Evolutionary conservation across 2,113 vertebrate species (phyloP), one percentile per base, ranked within the genome.

Genomic region (Apteryx mantelli): DNA sequence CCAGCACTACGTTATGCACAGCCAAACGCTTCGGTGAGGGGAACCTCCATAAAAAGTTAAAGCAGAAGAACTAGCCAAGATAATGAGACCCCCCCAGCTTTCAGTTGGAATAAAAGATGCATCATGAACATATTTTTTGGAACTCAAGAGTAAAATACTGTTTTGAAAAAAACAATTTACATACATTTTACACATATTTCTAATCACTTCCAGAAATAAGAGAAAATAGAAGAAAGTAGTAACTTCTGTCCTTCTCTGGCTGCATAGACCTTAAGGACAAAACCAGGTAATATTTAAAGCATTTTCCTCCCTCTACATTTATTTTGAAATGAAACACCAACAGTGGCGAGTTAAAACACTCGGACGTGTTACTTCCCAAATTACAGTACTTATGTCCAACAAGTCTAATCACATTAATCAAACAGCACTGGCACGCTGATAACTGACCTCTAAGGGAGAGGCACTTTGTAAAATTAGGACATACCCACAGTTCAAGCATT

Each of bases 1-100:
- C 16, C 48, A 32, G 19, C 14, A 42, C 20, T 34, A 7, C 0
- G 0, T 10, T 32, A 7, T 0, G 3, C 58, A 69, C 26, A 56
- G 53, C 21, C 55, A 75, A 56, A 25, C 24, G 17, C 44, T 55
- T 55, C 82, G 63, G 19, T 44, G 64, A n/a, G 2, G 21, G 50
- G 22, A 78, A 38, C 4, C 24, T 70, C 36, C 46, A 26, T 1
- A 15, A 78, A 48, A 66, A 60, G 48, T 13, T 69, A 89, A 56
- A 69, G 42, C 20, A 82, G 78, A 28, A 88, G 16, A 82, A 88
- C 56, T 4, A 42, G n/a, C 60, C 71, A n/a, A 46, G 5, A 56
- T 44, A 38, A 65, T 5, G 14, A 76, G 11, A 93, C 8, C 66
- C 36, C 36, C 36, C 66, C 12, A 32, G 21, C 6, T 60, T 73